These are phyloP conservation scores for Cercocebus atys DNA, from an alignment of 2,113 vertebrate genomes.

Conservation along the genomic window DNA sequence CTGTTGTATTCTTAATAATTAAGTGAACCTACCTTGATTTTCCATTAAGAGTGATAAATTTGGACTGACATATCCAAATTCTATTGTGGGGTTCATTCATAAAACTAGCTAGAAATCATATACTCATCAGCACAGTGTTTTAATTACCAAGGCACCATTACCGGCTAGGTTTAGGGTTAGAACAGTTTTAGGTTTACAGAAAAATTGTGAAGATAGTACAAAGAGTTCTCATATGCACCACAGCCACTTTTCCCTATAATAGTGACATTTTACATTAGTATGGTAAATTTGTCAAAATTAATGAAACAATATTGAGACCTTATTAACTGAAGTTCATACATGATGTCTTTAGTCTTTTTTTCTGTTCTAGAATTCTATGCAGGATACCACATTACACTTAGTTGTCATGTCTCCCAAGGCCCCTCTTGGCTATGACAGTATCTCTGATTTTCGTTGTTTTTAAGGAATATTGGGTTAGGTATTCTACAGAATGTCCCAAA, in stretches of 20 bases:
- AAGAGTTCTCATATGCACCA: neutral
- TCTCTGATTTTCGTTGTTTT: neutral
- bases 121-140: neutral
- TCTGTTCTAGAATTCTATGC: neutral
- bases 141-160: slow-evolving; percentile 29
- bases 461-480: neutral
- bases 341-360: neutral
- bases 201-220: neutral
- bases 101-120: neutral
- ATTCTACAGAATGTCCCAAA: neutral
- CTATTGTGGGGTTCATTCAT: neutral
- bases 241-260: neutral
- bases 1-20: neutral
- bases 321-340: neutral
- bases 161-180: neutral
- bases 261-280: neutral
- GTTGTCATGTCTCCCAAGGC: neutral
- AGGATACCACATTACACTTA: neutral
- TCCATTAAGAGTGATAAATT: neutral
- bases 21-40: neutral
- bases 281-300: neutral
- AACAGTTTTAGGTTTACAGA: slow-evolving; percentile 1
- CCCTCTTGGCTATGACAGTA: neutral
- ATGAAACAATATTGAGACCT: neutral
- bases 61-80: neutral